Conservation (phyloP, 1,140 invertebrate species). For the Listronotus bonariensis region DNA sequence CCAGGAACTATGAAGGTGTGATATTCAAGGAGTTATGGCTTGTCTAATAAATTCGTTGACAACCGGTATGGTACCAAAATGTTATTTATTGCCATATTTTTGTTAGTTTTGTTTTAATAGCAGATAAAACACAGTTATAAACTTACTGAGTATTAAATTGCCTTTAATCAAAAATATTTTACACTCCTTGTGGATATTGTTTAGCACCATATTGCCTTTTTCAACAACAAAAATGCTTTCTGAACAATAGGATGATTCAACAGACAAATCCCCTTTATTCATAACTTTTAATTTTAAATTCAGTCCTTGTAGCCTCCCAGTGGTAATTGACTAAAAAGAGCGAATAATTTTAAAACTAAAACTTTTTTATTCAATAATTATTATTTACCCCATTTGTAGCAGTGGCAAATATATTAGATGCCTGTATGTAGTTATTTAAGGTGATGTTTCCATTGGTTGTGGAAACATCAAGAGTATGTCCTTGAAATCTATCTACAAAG, state of each 20-base stretch:
- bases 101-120: no score
- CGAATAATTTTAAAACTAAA: constrained; percentile 8
- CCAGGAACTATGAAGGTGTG: no score
- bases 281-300: constrained; percentile 30
- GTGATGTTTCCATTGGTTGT: constrained; percentile 41
- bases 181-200: constrained; percentile 43
- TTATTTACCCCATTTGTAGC: constrained; percentile 39
- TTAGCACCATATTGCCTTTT: constrained; percentile 39
- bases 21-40: no score
- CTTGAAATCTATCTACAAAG: constrained; percentile 42
- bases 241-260: constrained; percentile 44
- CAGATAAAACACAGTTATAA: no score
- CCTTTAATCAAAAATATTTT: constrained; percentile 41
- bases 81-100: no score
- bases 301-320: constrained; percentile 39
- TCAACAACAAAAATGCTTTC: constrained; percentile 38
- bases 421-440: constrained; percentile 41
- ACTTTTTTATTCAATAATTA: constrained; percentile 1
- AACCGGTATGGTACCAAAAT: no score
- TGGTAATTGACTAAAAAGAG: constrained; percentile 38
- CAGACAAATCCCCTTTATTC: constrained; percentile 36
- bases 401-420: constrained; percentile 30
- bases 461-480: constrained; percentile 34
- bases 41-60: no score
- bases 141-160: constrained; percentile 38